A percentile compares a stretch with the other conserved stretches of the same genome.
Evolutionary conservation across 2,797 vertebrate genomes (phyloP).

Genomic region (Microctenopoma stevenorrisi): DNA sequence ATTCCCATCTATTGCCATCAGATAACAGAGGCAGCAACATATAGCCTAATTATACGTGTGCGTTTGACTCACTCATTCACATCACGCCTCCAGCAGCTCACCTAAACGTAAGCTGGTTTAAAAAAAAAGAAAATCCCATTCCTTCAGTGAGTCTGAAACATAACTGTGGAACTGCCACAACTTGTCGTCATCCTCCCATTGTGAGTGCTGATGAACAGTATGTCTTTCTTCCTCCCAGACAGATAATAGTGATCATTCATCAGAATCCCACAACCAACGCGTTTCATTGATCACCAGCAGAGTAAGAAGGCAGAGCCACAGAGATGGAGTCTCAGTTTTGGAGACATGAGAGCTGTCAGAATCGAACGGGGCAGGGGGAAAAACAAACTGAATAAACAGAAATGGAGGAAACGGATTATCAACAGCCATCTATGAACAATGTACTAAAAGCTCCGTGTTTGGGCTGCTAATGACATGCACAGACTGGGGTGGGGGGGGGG

Average conservation of each 20-base stretch:
- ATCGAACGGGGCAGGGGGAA: slow-evolving; percentile 23
- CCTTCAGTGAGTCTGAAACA: slow-evolving; percentile 17
- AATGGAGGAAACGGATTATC: slow-evolving; percentile 68
- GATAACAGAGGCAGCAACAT: neutral
- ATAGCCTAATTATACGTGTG: too few relatives aligned
- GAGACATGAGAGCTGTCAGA: slow-evolving; percentile 44
- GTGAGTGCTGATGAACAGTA: slow-evolving; percentile 33
- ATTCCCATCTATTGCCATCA: neutral
- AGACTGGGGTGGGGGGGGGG: slow-evolving; percentile 48
- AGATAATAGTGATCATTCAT: slow-evolving; percentile 68
- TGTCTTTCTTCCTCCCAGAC: slow-evolving; percentile 42
- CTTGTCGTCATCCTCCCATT: slow-evolving; percentile 32
- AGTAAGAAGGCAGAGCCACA: slow-evolving; percentile 24
- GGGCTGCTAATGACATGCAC: slow-evolving; percentile 70
- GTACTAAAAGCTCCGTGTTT: slow-evolving; percentile 62
- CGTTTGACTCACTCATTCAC: too few relatives aligned
- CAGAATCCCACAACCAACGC: slow-evolving; percentile 42
- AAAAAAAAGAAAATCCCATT: slow-evolving; percentile 20
- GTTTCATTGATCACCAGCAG: slow-evolving; percentile 60
- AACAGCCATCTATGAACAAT: slow-evolving; percentile 63
- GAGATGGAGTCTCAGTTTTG: slow-evolving; percentile 39
- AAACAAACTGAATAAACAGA: slow-evolving; percentile 40
- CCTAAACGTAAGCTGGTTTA: neutral
- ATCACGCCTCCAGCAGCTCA: slow-evolving; percentile 15
- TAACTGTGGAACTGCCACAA: slow-evolving; percentile 34